Evolutionary conservation across 2,888 invertebrate species (phyloP), one percentile per base, ranked within the genome.

Genomic region (Spisula solida): DNA sequence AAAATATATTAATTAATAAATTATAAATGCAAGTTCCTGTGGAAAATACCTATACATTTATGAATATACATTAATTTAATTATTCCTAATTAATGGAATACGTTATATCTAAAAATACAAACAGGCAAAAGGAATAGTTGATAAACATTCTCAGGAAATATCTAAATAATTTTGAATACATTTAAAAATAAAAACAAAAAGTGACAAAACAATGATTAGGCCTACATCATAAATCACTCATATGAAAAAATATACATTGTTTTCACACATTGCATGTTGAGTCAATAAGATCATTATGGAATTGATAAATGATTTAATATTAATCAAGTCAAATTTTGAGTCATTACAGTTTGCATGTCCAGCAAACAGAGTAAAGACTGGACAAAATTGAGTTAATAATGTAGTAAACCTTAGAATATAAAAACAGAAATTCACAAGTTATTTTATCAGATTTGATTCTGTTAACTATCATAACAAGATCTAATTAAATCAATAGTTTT

Each of bases 251-350:
- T 51, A 41, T 66, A 25, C 12, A 66, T 25, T 25, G 60, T 66
- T 66, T 66, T 66, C 60, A 66, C 60, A 66, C 25, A 66, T 66
- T 25, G 12, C n/a, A 66, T 66, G 1, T n/a, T 6, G 60, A 66
- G 60, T 66, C n/a, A 66, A 66, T 66, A 66, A 25, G 25, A 66
- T 66, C 60, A 25, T 66, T 25, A 66, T 66, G 60, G n/a, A 66
- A 66, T 25, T 5, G n/a, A n/a, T n/a, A n/a, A 66, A 60, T 60
- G 60, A 60, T n/a, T 60, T 60, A 60, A 18, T 66, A 25, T 25
- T 66, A 66, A 66, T 66, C 60, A 66, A 25, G 25, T 66, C 60
- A 66, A 66, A 25, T 66, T 66, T 66, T 66, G 60, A 66, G 60
- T 25, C n/a, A 66, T 66, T 66, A 25, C 60, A 66, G 60, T 66